Percentiles rank a stretch among this genome's conserved stretches.
These are phyloP conservation scores for Lonchura striata DNA, from an alignment of 2,113 vertebrate species.

Conservation along the genomic window DNA sequence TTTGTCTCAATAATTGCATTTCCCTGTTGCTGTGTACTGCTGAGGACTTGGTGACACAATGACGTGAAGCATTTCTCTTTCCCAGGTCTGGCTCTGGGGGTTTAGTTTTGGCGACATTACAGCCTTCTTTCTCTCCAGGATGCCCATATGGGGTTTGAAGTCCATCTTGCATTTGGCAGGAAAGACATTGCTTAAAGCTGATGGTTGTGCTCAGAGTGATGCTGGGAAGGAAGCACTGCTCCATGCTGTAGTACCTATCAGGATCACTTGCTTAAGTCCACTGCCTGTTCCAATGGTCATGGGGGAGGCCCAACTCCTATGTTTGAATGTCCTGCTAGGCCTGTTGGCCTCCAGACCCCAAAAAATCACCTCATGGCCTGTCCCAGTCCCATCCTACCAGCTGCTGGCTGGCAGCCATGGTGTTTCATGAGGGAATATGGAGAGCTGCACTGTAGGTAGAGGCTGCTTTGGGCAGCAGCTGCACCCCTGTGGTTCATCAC, in stretches of 20 bases:
- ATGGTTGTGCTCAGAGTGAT: background rate
- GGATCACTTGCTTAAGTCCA: background rate
- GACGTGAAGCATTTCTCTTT: slow-evolving; percentile 1
- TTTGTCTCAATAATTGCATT: slow-evolving; percentile 43
- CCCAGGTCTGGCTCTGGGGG: background rate
- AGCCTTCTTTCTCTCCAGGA: background rate
- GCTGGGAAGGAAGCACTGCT: background rate
- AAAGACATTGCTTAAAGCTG: background rate
- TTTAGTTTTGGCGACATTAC: background rate
- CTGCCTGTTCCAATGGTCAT: background rate
- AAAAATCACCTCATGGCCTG: fast-evolving
- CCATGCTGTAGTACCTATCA: background rate
- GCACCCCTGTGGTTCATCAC: fast-evolving
- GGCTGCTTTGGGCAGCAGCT: background rate
- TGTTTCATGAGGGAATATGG: fast-evolving
- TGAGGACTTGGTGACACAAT: slow-evolving; percentile 21
- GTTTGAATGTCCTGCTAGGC: background rate
- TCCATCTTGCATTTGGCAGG: background rate
- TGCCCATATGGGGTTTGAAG: background rate
- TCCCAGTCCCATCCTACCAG: background rate
- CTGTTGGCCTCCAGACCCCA: background rate
- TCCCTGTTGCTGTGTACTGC: background rate
- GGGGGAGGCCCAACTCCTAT: background rate
- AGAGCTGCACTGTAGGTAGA: background rate
- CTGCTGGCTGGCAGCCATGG: background rate